Conservation (phyloP, 1,140 invertebrate species). For the Armadillidium nasatum region DNA sequence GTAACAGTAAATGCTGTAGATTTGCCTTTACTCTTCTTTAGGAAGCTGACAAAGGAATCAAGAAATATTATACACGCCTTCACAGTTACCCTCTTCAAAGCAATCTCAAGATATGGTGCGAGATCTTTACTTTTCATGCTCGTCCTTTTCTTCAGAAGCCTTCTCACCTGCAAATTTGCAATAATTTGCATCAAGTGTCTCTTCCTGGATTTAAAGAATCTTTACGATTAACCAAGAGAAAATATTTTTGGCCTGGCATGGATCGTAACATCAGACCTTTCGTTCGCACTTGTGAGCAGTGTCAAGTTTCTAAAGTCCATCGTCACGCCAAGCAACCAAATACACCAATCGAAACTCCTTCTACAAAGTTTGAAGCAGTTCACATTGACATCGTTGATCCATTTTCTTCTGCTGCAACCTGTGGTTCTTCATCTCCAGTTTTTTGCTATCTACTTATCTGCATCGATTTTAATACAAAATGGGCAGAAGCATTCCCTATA, state of each 20-base stretch:
- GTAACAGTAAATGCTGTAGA: no score
- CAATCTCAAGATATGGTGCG: not conserved
- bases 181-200: not conserved
- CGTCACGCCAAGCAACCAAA: not conserved
- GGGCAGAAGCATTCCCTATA: conserved; percentile 25
- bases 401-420: not conserved
- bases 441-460: not conserved
- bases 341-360: not conserved
- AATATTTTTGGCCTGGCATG: conserved; percentile 14
- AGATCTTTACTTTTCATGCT: not conserved
- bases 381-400: not conserved
- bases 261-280: not conserved
- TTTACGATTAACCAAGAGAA: not conserved
- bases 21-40: no score
- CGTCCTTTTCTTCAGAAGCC: not conserved
- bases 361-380: not conserved
- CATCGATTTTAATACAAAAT: conserved; percentile 12
- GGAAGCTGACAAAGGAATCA: no score
- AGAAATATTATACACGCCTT: no score
- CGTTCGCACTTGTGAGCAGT: not conserved
- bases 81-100: no score
- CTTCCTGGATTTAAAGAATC: not conserved
- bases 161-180: not conserved
- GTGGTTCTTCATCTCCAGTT: not conserved
- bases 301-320: not conserved